Percentiles rank a stretch among this genome's conserved stretches.
These are phyloP conservation scores for Leptogaster cylindrica DNA, from an alignment of 2,888 invertebrate genomes.

Conservation along the genomic window DNA sequence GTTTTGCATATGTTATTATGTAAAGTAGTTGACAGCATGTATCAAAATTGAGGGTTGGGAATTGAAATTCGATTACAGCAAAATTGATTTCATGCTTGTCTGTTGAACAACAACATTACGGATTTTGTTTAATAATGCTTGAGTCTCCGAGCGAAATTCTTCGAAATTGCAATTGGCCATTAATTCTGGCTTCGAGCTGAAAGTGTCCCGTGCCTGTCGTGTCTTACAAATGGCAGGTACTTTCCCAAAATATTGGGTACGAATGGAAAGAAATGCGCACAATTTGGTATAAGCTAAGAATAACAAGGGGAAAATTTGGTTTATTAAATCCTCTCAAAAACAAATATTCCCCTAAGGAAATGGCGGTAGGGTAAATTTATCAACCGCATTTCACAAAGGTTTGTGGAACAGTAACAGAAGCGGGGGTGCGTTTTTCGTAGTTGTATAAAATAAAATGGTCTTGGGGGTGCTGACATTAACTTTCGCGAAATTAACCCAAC, in stretches of 20 bases:
- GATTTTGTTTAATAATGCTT: no score
- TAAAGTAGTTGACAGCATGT: no score
- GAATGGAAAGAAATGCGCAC: constrained; percentile 5
- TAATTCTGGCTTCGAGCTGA: no score
- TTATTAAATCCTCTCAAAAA: constrained; percentile 14
- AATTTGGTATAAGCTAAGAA: constrained; percentile 11
- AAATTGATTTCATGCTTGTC: no score
- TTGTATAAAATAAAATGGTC: not conserved
- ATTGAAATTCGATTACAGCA: no score
- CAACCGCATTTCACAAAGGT: not conserved
- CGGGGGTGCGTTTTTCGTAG: no score
- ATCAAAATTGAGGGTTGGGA: no score
- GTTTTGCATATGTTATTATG: no score
- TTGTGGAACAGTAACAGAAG: not conserved
- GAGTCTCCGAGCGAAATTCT: no score
- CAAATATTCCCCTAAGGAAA: not conserved
- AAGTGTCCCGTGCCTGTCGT: no score
- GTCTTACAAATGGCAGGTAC: constrained; percentile 19
- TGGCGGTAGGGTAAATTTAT: not conserved
- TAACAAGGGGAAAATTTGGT: constrained; percentile 1
- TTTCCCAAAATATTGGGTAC: constrained; percentile 10
- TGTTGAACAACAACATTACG: no score
- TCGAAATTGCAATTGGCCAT: no score
- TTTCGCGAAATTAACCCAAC: constrained; percentile 45
- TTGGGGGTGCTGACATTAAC: constrained; percentile 37